Evolutionary conservation across 2,113 vertebrate species (phyloP).

Genomic region (Calyptommatus sinebrachiatus): DNA sequence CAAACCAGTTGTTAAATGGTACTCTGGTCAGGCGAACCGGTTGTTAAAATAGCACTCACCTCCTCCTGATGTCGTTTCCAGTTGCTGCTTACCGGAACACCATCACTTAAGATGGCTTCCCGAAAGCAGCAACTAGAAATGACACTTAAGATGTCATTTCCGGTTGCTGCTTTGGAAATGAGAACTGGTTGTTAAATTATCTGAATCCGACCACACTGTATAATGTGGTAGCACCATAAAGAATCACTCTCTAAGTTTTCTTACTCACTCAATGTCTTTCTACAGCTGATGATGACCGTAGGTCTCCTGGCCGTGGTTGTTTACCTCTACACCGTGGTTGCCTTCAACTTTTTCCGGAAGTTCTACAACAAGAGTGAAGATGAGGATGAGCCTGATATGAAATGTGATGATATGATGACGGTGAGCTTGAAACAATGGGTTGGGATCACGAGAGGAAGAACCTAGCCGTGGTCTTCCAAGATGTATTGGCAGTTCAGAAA

Average conservation of each 20-base stretch:
- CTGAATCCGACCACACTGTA: no score
- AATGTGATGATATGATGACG: conserved; percentile 96
- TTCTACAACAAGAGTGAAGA: conserved; percentile 96
- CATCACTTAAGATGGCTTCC: no score
- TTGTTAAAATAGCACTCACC: no score
- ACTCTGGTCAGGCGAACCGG: no score
- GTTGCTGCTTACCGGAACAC: no score
- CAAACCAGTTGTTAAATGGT: no score
- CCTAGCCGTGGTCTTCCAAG: not conserved
- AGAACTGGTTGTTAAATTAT: no score
- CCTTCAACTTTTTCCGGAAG: conserved; percentile 96
- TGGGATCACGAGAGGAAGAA: not conserved
- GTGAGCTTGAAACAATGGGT: conserved; percentile 61
- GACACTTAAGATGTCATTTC: no score
- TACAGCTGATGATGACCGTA: conserved; percentile 89
- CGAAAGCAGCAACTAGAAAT: no score
- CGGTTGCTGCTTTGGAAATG: no score
- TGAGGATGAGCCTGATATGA: conserved; percentile 93
- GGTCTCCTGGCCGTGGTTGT: conserved; percentile 89
- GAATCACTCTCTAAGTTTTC: not conserved
- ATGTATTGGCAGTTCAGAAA: no score
- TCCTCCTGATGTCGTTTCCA: no score
- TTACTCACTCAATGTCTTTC: accelerated
- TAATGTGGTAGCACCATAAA: not conserved
- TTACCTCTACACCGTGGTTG: conserved; percentile 91